A percentile compares a stretch with the other conserved stretches of the same genome.
Conservation (phyloP, 2,113 vertebrate species). For the Tichodroma muraria region DNA sequence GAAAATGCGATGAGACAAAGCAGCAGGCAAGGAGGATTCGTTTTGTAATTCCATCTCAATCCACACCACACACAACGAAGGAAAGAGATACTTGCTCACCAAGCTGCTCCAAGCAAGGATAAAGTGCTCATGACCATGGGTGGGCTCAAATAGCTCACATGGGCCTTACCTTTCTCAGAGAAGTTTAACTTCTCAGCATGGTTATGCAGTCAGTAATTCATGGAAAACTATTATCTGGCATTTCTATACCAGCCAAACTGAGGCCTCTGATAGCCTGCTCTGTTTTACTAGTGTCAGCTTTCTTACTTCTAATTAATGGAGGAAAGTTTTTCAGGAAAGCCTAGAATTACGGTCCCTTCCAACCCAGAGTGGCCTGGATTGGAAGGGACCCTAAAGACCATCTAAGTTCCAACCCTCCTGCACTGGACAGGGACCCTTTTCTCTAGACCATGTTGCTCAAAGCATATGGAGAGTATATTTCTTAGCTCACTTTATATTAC, state of each 20-base stretch:
- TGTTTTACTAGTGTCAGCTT: neutral
- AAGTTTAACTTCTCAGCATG: neutral
- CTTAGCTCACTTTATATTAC: neutral
- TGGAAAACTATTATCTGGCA: neutral
- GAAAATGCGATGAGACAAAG: neutral
- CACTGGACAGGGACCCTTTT: neutral
- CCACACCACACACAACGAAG: neutral
- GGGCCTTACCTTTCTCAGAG: neutral
- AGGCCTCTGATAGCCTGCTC: neutral
- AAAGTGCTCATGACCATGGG: neutral
- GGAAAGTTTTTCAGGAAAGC: neutral
- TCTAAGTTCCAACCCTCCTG: neutral
- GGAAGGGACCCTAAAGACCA: neutral
- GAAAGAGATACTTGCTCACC: neutral
- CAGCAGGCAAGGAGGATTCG: neutral
- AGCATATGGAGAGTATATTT: neutral
- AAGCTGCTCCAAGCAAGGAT: neutral
- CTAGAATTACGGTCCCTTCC: neutral
- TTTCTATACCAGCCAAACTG: neutral
- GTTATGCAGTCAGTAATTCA: neutral
- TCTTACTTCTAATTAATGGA: neutral
- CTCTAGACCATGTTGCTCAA: neutral
- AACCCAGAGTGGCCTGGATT: neutral
- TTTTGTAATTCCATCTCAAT: neutral
- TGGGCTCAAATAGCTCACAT: neutral